Conservation (phyloP, 2,113 vertebrate genomes). For the Thomomys bottae region DNA sequence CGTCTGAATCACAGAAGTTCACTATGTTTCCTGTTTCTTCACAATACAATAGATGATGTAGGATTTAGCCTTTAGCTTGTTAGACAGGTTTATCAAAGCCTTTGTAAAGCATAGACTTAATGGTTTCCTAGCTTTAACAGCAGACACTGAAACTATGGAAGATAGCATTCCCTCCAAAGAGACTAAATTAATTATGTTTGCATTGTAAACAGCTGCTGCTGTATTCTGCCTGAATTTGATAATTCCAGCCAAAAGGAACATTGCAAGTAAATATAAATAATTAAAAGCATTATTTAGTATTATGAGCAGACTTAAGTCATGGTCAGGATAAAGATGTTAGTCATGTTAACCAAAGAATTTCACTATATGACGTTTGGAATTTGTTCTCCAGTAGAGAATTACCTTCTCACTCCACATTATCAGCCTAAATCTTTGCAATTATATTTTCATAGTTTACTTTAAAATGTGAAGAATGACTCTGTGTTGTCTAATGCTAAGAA, state of each 20-base stretch:
- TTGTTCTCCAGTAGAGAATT: slow-evolving; percentile 19
- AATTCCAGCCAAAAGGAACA: slow-evolving; percentile 26
- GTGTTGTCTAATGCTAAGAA: neutral
- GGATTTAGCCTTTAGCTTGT: slow-evolving; percentile 13
- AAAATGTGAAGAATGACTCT: slow-evolving; percentile 16
- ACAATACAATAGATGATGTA: neutral
- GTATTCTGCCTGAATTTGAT: slow-evolving; percentile 7
- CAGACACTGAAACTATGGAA: slow-evolving; percentile 34
- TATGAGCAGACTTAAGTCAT: slow-evolving; percentile 17
- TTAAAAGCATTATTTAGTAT: slow-evolving; percentile 35
- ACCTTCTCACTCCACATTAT: neutral
- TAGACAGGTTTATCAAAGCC: neutral
- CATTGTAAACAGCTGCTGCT: slow-evolving; percentile 47
- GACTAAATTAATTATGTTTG: slow-evolving; percentile 33
- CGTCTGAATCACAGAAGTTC: neutral
- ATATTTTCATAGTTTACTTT: slow-evolving; percentile 31
- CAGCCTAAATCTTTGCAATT: slow-evolving; percentile 10
- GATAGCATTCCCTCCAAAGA: slow-evolving; percentile 35
- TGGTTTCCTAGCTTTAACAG: slow-evolving; percentile 26
- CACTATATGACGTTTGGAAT: neutral
- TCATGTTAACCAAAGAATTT: neutral
- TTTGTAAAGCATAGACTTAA: slow-evolving; percentile 35
- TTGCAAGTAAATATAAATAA: slow-evolving; percentile 15
- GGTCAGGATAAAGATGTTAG: slow-evolving; percentile 36
- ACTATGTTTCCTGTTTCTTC: neutral